Evolutionary conservation across 1,140 invertebrate species (phyloP).

Genomic region (Brachionus paranguensis): DNA sequence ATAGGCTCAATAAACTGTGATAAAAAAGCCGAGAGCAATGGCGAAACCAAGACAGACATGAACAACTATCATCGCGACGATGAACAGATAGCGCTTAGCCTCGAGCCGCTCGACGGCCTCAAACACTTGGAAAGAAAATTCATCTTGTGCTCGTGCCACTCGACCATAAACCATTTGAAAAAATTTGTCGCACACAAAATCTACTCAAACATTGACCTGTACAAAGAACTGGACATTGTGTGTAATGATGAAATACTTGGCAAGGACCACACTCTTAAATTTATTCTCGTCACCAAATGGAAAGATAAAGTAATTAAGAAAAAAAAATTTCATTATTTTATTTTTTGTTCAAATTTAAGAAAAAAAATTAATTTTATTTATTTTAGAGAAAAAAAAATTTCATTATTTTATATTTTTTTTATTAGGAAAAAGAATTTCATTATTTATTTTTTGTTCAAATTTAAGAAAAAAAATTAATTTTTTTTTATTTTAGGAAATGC

Average conservation of each 20-base stretch:
- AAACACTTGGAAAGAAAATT: neutral
- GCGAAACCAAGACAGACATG: neutral
- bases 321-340: neutral
- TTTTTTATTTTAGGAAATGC: neutral
- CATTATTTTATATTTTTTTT: neutral
- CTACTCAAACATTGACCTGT: neutral
- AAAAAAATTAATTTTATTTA: too few species aligned
- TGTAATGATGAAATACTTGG: conserved; percentile 96
- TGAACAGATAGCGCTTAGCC: neutral
- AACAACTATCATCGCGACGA: conserved; percentile 17
- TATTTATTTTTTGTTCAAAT: too few species aligned
- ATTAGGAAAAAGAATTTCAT: too few species aligned
- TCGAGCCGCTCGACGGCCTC: conserved; percentile 10
- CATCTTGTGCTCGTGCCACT: conserved; percentile 30
- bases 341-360: too few species aligned
- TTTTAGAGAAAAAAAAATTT: too few species aligned
- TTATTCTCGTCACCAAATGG: conserved; percentile 54
- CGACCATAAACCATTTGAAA: conserved; percentile 39
- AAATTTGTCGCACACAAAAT: conserved; percentile 36
- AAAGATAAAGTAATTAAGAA: conserved; percentile 21
- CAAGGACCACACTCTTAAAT: conserved; percentile 96
- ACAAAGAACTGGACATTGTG: conserved; percentile 77
- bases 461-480: neutral
- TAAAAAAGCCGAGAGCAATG: neutral
- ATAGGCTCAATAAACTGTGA: neutral